A percentile compares a stretch with the other conserved stretches of the same genome.
Evolutionary conservation across 2,888 invertebrate genomes (phyloP).

Genomic region (Xestia c-nigrum): DNA sequence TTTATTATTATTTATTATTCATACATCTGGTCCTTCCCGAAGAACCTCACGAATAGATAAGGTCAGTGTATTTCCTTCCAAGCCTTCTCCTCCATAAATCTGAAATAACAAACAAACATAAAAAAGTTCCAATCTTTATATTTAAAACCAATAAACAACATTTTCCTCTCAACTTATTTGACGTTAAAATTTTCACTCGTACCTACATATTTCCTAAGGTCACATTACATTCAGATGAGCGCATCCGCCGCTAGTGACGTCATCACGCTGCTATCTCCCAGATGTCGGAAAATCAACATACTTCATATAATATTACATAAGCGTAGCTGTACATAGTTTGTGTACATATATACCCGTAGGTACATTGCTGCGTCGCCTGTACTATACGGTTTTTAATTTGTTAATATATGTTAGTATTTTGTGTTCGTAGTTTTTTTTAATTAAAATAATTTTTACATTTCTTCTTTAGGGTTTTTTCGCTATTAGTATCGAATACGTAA

Average conservation of each 20-base stretch:
- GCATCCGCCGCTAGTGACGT: conserved; percentile 49
- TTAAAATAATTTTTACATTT: neutral
- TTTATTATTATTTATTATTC: too few species aligned
- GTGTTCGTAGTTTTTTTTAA: neutral
- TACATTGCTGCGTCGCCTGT: conserved; percentile 2
- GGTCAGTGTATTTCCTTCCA: too few species aligned
- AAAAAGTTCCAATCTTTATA: neutral
- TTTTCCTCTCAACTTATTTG: conserved; percentile 12
- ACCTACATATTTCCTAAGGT: conserved; percentile 48
- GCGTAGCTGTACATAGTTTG: conserved; percentile 4
- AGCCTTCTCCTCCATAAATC: neutral
- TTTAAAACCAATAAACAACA: neutral
- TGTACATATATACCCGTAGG: neutral
- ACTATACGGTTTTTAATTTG: neutral
- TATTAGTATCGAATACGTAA: neutral
- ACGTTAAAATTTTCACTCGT: conserved; percentile 37
- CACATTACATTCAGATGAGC: conserved; percentile 52
- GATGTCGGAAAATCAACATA: conserved; percentile 51
- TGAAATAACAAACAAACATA: neutral
- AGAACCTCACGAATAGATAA: too few species aligned
- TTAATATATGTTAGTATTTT: neutral
- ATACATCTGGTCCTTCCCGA: too few species aligned
- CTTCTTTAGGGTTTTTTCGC: neutral
- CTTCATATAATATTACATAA: conserved; percentile 28
- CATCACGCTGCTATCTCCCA: conserved; percentile 45